Evolutionary conservation across 2,888 invertebrate genomes (phyloP), one percentile per base, ranked within the genome.

Genomic region (Dexiosoma caninum): DNA sequence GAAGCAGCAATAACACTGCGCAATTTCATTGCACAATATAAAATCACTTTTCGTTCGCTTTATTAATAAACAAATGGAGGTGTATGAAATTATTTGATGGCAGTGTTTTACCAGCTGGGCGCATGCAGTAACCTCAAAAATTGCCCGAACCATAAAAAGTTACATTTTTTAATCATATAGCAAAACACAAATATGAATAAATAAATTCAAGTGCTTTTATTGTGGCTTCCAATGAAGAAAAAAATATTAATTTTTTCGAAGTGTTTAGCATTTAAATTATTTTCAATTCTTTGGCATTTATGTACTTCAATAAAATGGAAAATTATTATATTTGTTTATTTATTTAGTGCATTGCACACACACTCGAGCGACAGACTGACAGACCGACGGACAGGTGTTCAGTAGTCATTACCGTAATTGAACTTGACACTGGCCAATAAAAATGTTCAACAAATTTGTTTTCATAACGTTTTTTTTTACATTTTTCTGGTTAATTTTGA

Each of bases 371-470:
- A 49, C 12, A 57, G 27, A 51, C 35, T 32, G 14, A 3, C 16
- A 53, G 40, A 53, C 27, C 10, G 64, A 49, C 46, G 8, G 40
- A 51, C 70, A 78, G 71, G 57, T 78, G 71, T 49, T 66, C 40
- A 66, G 59, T 67, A 62, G 59, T 40, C 9, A 66, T 69, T 74
- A 30, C 79, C 75, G 71, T 71, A 80, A 76, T 80, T 80, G 76
- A 80, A 80, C 76, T 80, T 80, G 80, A 76, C 79, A 80, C 75
- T 75, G 59, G 44, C 27, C 69, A 49, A 51, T 49, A 64, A 44
- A 30, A 70, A 37, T 53, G 16, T 53, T 42, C 46, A 70, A 57
- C 16, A 44, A 64, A 46, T 72, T 55, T 62, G 42, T 70, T 69
- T 57, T 12, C 23, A 37, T 27, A 27, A 27, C 4, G 6, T 3